Percentiles rank a stretch among this genome's conserved stretches.
Evolutionary conservation across 2,797 vertebrate species (phyloP).

Genomic region (Serranus cabrilla): DNA sequence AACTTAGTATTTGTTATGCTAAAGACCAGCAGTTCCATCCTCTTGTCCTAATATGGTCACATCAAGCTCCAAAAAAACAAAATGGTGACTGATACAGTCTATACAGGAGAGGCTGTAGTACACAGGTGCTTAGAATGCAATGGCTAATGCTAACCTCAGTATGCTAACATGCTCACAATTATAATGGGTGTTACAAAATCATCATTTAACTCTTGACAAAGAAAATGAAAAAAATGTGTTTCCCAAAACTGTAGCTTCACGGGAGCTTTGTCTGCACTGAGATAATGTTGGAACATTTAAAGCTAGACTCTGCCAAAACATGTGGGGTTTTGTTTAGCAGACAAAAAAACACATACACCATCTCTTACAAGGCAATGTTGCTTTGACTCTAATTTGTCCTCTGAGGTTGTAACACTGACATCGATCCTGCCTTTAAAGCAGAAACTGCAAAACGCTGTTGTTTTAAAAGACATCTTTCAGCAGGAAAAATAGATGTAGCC

Average conservation of each 20-base stretch:
- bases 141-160: no score
- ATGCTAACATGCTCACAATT: no score
- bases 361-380: conserved; percentile 13
- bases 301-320: neutral
- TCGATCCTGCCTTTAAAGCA: conserved; percentile 47
- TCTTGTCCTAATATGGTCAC: no score
- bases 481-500: conserved; percentile 64
- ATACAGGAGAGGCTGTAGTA: no score
- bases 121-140: no score
- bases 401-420: conserved; percentile 65
- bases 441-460: conserved; percentile 46
- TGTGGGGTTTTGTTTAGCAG: conserved; percentile 26
- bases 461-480: conserved; percentile 69
- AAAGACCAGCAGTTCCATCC: no score
- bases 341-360: neutral
- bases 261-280: neutral
- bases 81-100: no score
- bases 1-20: no score
- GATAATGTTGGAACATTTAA: conserved; percentile 6
- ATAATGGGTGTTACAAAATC: neutral
- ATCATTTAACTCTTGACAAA: neutral
- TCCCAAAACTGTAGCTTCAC: neutral
- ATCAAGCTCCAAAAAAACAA: no score
- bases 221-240: neutral
- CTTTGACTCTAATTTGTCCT: conserved; percentile 74